phyloP scores from a whole-genome alignment of 2,113 vertebrate genomes.

The Microtus ochrogaster region DNA sequence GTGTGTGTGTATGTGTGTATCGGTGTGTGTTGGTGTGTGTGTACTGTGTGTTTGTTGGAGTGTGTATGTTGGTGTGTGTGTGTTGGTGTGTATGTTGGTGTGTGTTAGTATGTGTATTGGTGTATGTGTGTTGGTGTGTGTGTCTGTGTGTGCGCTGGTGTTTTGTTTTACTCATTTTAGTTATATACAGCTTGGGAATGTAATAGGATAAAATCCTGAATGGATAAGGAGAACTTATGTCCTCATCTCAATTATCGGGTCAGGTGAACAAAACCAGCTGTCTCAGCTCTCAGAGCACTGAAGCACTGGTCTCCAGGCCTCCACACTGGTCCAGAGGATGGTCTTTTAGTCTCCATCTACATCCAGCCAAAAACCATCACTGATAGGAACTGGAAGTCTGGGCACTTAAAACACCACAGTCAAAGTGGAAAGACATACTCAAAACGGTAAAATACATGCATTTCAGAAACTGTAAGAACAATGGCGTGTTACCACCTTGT shows the following conservation, averaged over 20 bases:
- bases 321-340: slow-evolving; percentile 1
- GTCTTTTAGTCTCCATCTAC: neutral
- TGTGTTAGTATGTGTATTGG: no score
- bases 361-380: slow-evolving; percentile 32
- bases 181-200: slow-evolving; percentile 40
- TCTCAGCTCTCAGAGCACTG: neutral
- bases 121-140: neutral
- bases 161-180: neutral
- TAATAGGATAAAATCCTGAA: slow-evolving; percentile 52
- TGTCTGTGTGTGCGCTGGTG: no score
- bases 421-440: slow-evolving; percentile 39
- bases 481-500: neutral
- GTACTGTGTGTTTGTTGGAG: no score
- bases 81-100: no score
- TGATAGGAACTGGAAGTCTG: slow-evolving; percentile 13
- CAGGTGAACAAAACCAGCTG: slow-evolving; percentile 20
- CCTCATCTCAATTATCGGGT: slow-evolving; percentile 38
- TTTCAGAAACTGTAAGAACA: slow-evolving; percentile 62
- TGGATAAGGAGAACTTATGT: slow-evolving; percentile 37
- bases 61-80: no score
- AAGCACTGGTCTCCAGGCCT: neutral
- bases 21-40: no score
- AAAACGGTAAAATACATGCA: slow-evolving; percentile 53
- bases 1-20: no score
- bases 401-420: slow-evolving; percentile 36